Evolutionary conservation across 1,140 invertebrate species (phyloP).

Genomic region (Polypedilum pembai): DNA sequence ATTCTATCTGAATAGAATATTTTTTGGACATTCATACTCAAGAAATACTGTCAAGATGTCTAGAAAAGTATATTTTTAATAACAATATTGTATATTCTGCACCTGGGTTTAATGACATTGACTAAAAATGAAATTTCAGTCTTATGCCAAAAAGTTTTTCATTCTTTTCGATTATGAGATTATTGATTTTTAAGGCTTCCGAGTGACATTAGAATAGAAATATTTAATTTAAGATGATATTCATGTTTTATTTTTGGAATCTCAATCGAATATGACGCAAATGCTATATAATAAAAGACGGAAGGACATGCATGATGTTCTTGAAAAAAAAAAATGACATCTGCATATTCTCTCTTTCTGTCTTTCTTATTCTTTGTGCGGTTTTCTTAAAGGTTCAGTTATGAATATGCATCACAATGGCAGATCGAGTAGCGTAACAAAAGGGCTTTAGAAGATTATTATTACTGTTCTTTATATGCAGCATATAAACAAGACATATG

Average conservation of each 20-base stretch:
- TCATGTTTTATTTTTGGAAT: too few species aligned
- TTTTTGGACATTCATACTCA: too few species aligned
- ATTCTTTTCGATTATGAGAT: conserved; percentile 3
- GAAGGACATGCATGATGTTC: not conserved
- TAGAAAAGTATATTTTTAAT: too few species aligned
- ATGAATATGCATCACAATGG: not conserved
- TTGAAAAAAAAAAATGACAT: not conserved
- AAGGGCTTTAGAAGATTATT: conserved; percentile 16
- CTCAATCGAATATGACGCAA: not conserved
- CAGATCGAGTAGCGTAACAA: conserved; percentile 1
- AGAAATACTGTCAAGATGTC: too few species aligned
- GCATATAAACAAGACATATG: too few species aligned
- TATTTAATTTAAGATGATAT: conserved; percentile 4
- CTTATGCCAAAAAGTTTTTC: too few species aligned
- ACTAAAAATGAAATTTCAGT: too few species aligned
- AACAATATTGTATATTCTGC: too few species aligned
- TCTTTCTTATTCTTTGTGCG: not conserved
- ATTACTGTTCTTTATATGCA: not conserved
- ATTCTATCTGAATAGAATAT: too few species aligned
- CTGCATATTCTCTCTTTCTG: conserved; percentile 1
- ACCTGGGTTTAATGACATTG: too few species aligned
- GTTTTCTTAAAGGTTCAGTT: not conserved
- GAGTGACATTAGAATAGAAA: conserved; percentile 24
- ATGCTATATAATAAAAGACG: not conserved
- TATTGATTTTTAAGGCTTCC: conserved; percentile 14